A percentile compares a stretch with the other conserved stretches of the same genome.
Evolutionary conservation across 1,140 invertebrate species (phyloP).

Genomic region (Solenopsis invicta): DNA sequence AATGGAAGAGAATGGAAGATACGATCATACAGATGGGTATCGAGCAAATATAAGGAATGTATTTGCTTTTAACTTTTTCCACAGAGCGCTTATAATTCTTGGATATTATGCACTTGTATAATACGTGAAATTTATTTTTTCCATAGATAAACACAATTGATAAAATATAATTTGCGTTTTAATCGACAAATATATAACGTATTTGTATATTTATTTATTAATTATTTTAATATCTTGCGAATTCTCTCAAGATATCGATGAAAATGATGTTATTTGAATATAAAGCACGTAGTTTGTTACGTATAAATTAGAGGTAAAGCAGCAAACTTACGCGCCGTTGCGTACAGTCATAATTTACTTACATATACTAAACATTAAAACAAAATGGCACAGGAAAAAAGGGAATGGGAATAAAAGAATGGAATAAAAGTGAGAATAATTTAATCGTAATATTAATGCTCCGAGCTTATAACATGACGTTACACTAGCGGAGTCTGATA

Average conservation of each 20-base stretch:
- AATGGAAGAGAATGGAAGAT: conserved; percentile 55
- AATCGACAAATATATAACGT: not conserved
- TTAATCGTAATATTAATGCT: not conserved
- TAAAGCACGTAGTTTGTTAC: not conserved
- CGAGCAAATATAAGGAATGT: conserved; percentile 22
- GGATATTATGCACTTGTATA: not conserved
- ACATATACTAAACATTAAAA: not conserved
- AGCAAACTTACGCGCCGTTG: not conserved
- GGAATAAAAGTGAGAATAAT: not conserved
- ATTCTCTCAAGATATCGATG: not conserved
- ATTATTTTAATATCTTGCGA: not conserved
- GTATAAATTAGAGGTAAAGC: not conserved
- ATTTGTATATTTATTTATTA: not conserved
- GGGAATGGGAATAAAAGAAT: not conserved
- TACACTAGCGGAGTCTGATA: conserved; percentile 20
- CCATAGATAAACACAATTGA: not conserved
- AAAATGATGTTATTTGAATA: conserved; percentile 8
- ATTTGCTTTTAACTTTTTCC: conserved; percentile 24
- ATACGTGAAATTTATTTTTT: not conserved
- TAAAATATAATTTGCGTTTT: not conserved
- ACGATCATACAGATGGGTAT: conserved; percentile 13
- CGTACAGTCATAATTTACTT: not conserved
- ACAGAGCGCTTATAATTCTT: not conserved
- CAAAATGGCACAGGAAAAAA: not conserved
- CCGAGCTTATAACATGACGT: not conserved